Evolutionary conservation across 2,888 invertebrate genomes (phyloP).

Genomic region (Sthenelais limicola): DNA sequence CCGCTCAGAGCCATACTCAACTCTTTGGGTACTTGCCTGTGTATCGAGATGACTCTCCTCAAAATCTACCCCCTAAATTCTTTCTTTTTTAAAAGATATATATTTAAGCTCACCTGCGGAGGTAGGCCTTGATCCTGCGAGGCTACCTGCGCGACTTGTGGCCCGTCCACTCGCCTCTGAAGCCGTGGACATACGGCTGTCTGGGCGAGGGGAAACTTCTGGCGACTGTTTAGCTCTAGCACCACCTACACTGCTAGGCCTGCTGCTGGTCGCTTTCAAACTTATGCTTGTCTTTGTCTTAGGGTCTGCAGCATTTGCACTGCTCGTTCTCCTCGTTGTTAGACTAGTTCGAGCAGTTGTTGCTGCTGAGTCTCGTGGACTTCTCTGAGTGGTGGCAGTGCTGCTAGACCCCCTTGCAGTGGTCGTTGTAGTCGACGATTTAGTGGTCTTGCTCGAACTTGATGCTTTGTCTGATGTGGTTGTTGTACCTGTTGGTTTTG

Average conservation of each 20-base stretch:
- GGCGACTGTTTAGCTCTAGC: constrained; percentile 10
- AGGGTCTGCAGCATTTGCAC: constrained; percentile 10
- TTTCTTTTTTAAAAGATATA: no score
- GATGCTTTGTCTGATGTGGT: neutral
- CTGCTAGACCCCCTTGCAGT: neutral
- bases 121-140: constrained; percentile 17
- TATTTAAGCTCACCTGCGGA: constrained; percentile 28
- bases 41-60: no score
- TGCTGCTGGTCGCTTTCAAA: neutral
- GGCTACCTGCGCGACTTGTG: constrained; percentile 12
- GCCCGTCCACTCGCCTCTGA: constrained; percentile 3
- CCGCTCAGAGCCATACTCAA: no score
- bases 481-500: neutral
- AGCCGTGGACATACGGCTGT: constrained; percentile 6
- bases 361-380: constrained; percentile 5
- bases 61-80: no score
- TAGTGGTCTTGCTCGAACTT: neutral
- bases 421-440: neutral
- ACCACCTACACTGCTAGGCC: constrained; percentile 1
- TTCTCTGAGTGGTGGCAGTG: neutral
- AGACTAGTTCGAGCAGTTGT: no score
- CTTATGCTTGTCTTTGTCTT: constrained; percentile 19
- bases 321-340: constrained; percentile 9
- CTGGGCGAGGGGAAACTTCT: neutral
- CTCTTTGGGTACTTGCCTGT: no score